Evolutionary conservation across 2,113 vertebrate species (phyloP), one percentile per base, ranked within the genome.

Genomic region (Fukomys damarensis): DNA sequence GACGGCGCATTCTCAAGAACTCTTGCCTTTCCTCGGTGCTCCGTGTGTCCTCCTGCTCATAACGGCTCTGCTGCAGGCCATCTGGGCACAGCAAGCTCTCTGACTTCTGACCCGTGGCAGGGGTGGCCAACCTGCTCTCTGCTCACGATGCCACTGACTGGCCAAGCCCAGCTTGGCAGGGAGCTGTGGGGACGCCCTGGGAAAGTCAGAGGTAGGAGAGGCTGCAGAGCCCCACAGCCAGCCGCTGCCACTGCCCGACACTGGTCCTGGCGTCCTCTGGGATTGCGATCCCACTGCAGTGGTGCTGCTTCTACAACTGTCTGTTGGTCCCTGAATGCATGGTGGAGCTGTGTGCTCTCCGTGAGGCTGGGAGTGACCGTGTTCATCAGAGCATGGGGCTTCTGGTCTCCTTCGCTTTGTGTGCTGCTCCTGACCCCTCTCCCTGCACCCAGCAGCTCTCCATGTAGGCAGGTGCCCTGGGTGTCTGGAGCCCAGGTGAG

Each of bases 51-150:
- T 2, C 20, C 74, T 14, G 6, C 2, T 17, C 43, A 28, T 7
- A 5, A 14, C 6, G 3, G 43, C 43, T 14, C 17, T 9, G 58
- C 22, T 9, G 38, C 2, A 26, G 0, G 2, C 0, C 0, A 11
- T 2, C 22, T 4, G 20, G 32, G 22, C 3, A 1, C 8, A 3
- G 17, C 2, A 5, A 8, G 10, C 52, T 35, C 3, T 76, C n/a
- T 19, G 46, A 14, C 28, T 49, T 26, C 74, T 41, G 68, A 11
- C 2, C 26, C 30, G 11, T 22, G 5, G 65, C 22, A 22, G 59
- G 7, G 5, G 52, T 5, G 16, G 26, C 0, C 0, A 16, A 13
- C 26, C 1, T 2, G 14, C 0, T 3, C 26, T 7, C 1, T 5
- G 17, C 6, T 35, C 10, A 1, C 3, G 19, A 46, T 1, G 20